A percentile compares a stretch with the other conserved stretches of the same genome.
Conservation (phyloP, 1,140 invertebrate species). For the Chironomus striatipennis region DNA sequence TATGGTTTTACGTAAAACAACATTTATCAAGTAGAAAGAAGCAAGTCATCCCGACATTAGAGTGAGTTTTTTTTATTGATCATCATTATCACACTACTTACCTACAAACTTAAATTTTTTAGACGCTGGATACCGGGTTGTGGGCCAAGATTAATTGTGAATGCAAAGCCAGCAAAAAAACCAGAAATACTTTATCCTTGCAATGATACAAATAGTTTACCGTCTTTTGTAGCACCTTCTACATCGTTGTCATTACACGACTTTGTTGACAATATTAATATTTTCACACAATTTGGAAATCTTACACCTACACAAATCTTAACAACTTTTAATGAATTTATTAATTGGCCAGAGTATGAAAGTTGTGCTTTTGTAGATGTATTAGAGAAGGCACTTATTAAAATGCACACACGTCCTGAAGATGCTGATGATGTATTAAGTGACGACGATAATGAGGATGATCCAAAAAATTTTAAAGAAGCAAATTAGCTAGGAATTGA, state of each 20-base stretch:
- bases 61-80: slow-evolving; percentile 40
- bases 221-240: slow-evolving; percentile 32
- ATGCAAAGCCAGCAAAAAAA: slow-evolving; percentile 36
- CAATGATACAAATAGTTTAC: slow-evolving; percentile 32
- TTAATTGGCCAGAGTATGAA: slow-evolving; percentile 49
- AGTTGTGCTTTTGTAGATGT: slow-evolving; percentile 47
- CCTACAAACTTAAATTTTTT: slow-evolving; percentile 28
- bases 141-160: slow-evolving; percentile 48
- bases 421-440: neutral
- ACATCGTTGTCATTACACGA: slow-evolving; percentile 32
- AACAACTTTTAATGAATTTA: slow-evolving; percentile 45
- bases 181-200: slow-evolving; percentile 32
- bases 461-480: neutral
- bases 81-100: too few relatives aligned
- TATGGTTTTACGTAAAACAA: slow-evolving; percentile 53
- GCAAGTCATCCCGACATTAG: slow-evolving; percentile 49
- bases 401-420: slow-evolving; percentile 31
- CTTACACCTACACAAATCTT: slow-evolving; percentile 46
- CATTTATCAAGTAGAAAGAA: slow-evolving; percentile 47
- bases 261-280: slow-evolving; percentile 47
- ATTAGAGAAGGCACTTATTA: slow-evolving; percentile 43
- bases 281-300: slow-evolving; percentile 53
- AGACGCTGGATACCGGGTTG: slow-evolving; percentile 55
- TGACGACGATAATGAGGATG: neutral
- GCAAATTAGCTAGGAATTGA: neutral